Conservation (phyloP, 1,140 invertebrate genomes). For the Streblospio benedicti region DNA sequence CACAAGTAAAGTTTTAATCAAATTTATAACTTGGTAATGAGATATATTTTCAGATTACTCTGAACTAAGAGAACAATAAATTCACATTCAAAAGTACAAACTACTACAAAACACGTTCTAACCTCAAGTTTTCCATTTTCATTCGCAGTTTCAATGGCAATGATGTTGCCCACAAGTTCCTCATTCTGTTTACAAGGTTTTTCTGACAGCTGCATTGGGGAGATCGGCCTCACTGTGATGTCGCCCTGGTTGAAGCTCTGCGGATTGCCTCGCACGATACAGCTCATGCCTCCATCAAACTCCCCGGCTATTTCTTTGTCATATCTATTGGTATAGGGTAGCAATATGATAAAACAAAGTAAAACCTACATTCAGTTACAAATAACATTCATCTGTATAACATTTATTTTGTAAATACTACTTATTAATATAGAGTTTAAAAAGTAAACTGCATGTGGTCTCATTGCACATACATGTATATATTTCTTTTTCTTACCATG, state of each 20-base stretch:
- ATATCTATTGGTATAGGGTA: not conserved
- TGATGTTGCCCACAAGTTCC: conserved; percentile 15
- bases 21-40: too few species aligned
- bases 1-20: too few species aligned
- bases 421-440: too few species aligned
- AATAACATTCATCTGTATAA: not conserved
- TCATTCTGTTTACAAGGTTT: conserved; percentile 6
- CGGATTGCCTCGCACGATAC: conserved; percentile 13
- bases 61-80: too few species aligned
- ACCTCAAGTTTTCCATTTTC: not conserved
- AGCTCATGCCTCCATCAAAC: conserved; percentile 13
- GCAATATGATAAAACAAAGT: not conserved
- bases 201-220: not conserved
- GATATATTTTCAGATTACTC: too few species aligned
- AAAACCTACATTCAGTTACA: not conserved
- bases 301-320: not conserved
- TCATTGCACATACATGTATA: too few species aligned
- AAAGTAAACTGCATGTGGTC: too few species aligned
- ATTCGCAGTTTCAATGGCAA: conserved; percentile 4
- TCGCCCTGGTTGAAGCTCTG: not conserved
- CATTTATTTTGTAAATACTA: not conserved
- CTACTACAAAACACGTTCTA: not conserved
- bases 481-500: too few species aligned
- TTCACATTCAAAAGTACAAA: not conserved
- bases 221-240: not conserved